Evolutionary conservation across 2,797 vertebrate genomes (phyloP), one percentile per base, ranked within the genome.

Genomic region (Cirrhinus mrigala): DNA sequence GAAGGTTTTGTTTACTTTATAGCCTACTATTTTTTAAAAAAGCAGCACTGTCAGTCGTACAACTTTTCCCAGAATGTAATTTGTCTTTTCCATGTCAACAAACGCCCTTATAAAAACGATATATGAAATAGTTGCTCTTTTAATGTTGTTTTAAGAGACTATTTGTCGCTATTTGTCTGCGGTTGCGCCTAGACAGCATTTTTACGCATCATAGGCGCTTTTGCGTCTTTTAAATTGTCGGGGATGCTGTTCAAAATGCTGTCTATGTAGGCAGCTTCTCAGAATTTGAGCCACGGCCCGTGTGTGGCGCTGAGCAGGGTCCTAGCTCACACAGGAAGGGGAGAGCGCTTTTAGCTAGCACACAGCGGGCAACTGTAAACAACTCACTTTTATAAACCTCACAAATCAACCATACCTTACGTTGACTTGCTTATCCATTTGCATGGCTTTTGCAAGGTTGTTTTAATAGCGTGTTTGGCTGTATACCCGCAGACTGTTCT

Each of bases 351-450:
- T 71, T 79, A 79, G 79, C 58, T 73, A 79, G 56, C 73, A 79
- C 46, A 56, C 80, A n/a, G 74, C 79, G 29, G 48, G 48, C 15
- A 81, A 74, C 84, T 79, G 83, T 88, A 85, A 88, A 88, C 87
- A 85, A 85, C 74, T 52, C 79, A 66, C 83, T 82, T 85, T 85
- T 69, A 68, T 27, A 64, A 48, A 71, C 79, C 52, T 64, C 64
- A 68, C 62, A 78, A n/a, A 62, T 48, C 71, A 82, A 66, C 27
- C 46, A 54, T 27, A 79, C 46, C 27, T 40, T 56, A 74, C 40
- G 79, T 10, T 66, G 24, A 40, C 54, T 60, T 24, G 27, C 48
- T 60, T 12, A 58, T 73, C 69, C 58, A 60, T 66, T 50, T 54
- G 68, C 58, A 68, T 74, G 83, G 20, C 56, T 37, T 78, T 77